Percentiles rank a stretch among this genome's conserved stretches.
phyloP scores from a whole-genome alignment of 92 coral and sea anemone genomes.

The Heliopora coerulea region DNA sequence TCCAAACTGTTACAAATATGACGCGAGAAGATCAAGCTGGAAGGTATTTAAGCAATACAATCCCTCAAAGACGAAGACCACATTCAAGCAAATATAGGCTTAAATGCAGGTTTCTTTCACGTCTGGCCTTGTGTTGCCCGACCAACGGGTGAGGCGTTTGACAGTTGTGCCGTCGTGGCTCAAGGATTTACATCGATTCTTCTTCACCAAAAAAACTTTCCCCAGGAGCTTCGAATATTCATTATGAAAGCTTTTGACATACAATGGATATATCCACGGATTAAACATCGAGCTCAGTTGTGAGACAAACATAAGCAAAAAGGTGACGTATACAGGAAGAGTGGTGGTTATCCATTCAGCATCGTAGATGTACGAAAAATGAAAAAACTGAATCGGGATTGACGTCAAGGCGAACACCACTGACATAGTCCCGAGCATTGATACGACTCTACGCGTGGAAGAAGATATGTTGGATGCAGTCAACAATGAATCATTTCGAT shows the following conservation, averaged over 20 bases:
- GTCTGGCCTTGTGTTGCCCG: too few relatives aligned
- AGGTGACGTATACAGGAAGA: constrained; percentile 19
- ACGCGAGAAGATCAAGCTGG: too few relatives aligned
- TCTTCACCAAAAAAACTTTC: not conserved
- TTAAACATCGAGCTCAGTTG: not conserved
- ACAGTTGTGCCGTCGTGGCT: too few relatives aligned
- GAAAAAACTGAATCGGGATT: constrained; percentile 12
- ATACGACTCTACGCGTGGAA: constrained; percentile 15
- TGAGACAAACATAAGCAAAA: constrained; percentile 17
- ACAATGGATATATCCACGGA: constrained; percentile 35
- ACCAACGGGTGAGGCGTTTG: too few relatives aligned
- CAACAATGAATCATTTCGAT: not conserved
- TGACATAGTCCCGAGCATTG: constrained; percentile 30
- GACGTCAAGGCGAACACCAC: constrained; percentile 4
- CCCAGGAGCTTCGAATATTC: not conserved
- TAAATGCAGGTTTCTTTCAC: too few relatives aligned
- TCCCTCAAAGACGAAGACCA: too few relatives aligned
- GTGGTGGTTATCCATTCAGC: not conserved
- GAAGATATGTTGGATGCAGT: not conserved
- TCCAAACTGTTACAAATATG: too few relatives aligned
- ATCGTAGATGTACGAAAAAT: constrained; percentile 24
- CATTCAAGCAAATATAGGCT: too few relatives aligned
- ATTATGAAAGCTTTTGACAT: constrained; percentile 15
- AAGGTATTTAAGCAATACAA: too few relatives aligned
- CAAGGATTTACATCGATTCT: too few relatives aligned